These are phyloP conservation scores for Eurytoma californica DNA, from an alignment of 2,888 invertebrate genomes.

Conservation along the genomic window DNA sequence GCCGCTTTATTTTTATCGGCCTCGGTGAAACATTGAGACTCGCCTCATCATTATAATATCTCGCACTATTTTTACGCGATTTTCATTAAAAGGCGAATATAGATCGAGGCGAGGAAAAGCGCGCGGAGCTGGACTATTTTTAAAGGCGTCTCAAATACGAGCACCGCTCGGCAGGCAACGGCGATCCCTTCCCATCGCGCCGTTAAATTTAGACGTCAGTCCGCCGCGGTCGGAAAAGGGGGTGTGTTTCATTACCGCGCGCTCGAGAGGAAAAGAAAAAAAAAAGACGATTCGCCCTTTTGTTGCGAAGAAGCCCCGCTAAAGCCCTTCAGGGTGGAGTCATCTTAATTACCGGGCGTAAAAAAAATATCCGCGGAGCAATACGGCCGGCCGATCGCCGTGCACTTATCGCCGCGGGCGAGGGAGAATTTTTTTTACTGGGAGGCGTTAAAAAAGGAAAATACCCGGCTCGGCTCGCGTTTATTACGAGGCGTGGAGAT, in stretches of 20 bases:
- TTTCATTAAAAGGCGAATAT: slow-evolving; percentile 3
- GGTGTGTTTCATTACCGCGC: slow-evolving; percentile 24
- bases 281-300: neutral
- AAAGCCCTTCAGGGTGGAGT: slow-evolving; percentile 8
- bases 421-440: too few relatives aligned
- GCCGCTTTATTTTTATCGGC: too few relatives aligned
- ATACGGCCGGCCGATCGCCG: too few relatives aligned
- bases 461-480: too few relatives aligned
- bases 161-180: neutral
- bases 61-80: neutral
- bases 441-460: too few relatives aligned
- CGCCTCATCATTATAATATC: neutral
- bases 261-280: neutral
- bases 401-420: too few relatives aligned
- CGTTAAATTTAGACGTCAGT: slow-evolving; percentile 27
- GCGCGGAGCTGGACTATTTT: neutral
- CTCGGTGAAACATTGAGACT: too few relatives aligned
- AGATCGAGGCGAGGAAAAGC: neutral
- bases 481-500: too few relatives aligned
- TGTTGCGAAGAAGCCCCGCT: slow-evolving; percentile 1
- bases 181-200: neutral
- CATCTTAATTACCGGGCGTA: slow-evolving; percentile 41
- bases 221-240: neutral
- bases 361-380: slow-evolving; percentile 1
- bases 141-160: slow-evolving; percentile 9